Evolutionary conservation across 2,113 vertebrate genomes (phyloP), one percentile per base, ranked within the genome.

Genomic region (Struthio camelus): DNA sequence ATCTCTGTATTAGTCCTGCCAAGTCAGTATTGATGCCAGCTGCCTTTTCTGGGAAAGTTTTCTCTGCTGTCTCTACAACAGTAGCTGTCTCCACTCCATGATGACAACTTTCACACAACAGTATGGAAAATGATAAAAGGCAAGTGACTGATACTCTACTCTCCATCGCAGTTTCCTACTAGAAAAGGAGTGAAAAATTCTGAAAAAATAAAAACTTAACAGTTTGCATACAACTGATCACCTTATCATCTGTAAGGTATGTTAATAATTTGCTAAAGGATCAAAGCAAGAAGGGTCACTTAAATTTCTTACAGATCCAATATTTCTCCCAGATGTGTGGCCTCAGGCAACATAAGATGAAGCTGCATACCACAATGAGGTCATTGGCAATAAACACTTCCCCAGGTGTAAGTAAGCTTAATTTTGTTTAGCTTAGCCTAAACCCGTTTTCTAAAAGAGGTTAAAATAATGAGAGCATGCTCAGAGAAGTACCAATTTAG

Each of bases 1-100:
- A 97, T 40, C 97, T 98, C 94, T 98, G 99, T 80, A 97, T 98
- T 65, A 93, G 96, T 70, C 98, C 90, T 5, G 99, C 99, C 86
- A 97, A 94, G 76, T 97, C 98, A 34, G 34, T 10, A 86, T 99
- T 98, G 30, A 98, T 27, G 4, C 97, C 93, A 69, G 97, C 75
- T 72, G 97, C 94, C 97, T 98, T 98, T 82, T 97, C 97, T 15
- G 95, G 78, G 87, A 96, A 93, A 71, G 96, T 94, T 94, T 97
- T 97, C 86, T 98, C 98, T 0, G 96, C 86, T 4, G 97, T 93
- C 61, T 97, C 98, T 75, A 97, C 95, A 94, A 97, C 94, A 78
- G 97, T 97, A 69, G 96, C 93, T 0, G 81, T 92, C 83, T 98
- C 97, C 80, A 97, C 95, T 62, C 94, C 97, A 83, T 71, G 96